phyloP scores from a whole-genome alignment of 2,888 invertebrate species.

The Tanytarsus gracilentus region DNA sequence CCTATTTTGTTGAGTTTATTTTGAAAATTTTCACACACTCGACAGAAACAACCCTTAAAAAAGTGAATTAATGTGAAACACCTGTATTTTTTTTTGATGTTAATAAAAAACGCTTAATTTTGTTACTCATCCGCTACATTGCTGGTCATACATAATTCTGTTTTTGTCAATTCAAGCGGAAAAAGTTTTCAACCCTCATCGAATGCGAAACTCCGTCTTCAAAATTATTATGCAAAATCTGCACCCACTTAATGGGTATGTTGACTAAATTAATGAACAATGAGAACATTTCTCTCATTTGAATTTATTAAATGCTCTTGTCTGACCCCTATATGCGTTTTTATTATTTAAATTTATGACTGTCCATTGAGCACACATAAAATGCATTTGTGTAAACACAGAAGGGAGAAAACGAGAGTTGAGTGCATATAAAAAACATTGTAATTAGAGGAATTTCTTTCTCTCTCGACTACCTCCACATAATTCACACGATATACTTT shows the following conservation, averaged over 20 bases:
- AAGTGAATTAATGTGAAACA: background rate
- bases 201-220: background rate
- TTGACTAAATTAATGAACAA: background rate
- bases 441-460: slow-evolving; percentile 2
- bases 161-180: slow-evolving; percentile 15
- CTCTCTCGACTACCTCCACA: background rate
- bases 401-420: background rate
- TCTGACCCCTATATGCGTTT: slow-evolving; percentile 5
- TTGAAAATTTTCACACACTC: slow-evolving; percentile 26
- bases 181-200: slow-evolving; percentile 6
- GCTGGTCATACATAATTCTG: background rate
- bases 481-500: slow-evolving; percentile 4
- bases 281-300: background rate
- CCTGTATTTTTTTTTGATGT: background rate
- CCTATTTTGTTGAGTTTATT: background rate
- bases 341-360: slow-evolving; percentile 28
- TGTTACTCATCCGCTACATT: background rate
- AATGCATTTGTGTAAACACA: background rate
- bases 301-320: background rate
- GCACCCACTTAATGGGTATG: background rate
- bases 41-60: slow-evolving; percentile 10
- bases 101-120: slow-evolving; percentile 7
- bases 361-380: slow-evolving; percentile 1
- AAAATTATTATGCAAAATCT: slow-evolving; percentile 11
- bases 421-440: too few relatives aligned